phyloP scores from a whole-genome alignment of 2,113 vertebrate genomes.

The Gymnogyps californianus region DNA sequence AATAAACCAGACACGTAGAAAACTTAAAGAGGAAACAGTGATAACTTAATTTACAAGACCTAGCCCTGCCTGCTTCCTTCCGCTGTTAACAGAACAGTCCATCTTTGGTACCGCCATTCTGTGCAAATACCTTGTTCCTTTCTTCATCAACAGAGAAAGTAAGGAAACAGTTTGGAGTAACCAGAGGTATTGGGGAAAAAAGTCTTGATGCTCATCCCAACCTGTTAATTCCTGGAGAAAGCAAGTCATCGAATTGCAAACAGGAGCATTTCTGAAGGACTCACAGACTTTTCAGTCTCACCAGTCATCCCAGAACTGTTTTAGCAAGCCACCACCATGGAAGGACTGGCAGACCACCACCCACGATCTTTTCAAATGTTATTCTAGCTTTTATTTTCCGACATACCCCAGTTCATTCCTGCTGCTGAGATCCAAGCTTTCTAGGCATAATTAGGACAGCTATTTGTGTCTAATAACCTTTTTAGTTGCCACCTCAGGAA shows the following conservation, averaged over 20 bases:
- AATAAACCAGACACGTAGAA: background rate
- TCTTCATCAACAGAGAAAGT: background rate
- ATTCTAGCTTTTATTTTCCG: background rate
- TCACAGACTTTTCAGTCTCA: background rate
- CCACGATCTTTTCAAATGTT: fast-evolving
- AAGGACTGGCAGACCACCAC: background rate
- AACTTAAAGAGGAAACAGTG: background rate
- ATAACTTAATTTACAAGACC: background rate
- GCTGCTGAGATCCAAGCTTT: background rate
- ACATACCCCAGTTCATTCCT: background rate
- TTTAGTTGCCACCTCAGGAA: background rate
- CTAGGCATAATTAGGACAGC: background rate
- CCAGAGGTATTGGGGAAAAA: background rate
- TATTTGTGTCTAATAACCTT: background rate
- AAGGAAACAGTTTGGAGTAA: background rate
- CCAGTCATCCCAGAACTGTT: background rate
- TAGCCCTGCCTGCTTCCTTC: background rate
- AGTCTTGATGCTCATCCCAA: background rate
- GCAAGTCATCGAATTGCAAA: no score
- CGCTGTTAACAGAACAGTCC: background rate
- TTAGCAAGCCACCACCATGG: background rate
- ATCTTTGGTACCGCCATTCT: background rate
- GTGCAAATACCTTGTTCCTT: background rate
- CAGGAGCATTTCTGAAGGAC: background rate
- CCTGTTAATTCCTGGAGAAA: background rate